Conservation (phyloP, 2,888 invertebrate genomes). For the Lagria hirta region DNA sequence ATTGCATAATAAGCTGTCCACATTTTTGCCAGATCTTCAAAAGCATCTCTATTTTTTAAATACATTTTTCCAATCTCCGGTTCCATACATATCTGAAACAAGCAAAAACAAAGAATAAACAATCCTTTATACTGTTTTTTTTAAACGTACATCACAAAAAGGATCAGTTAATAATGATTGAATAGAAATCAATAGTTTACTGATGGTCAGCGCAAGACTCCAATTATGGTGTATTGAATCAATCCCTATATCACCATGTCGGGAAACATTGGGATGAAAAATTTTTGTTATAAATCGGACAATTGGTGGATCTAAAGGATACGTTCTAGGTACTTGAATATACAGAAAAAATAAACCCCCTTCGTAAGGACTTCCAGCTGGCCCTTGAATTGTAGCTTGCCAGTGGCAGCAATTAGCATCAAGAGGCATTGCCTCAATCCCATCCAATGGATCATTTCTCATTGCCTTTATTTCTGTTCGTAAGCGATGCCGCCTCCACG, state of each 20-base stretch:
- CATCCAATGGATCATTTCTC: conserved; percentile 79
- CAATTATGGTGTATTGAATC: conserved; percentile 96
- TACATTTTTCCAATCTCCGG: conserved; percentile 80
- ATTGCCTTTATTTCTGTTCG: conserved; percentile 73
- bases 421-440: conserved; percentile 79
- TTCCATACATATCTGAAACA: conserved; percentile 80
- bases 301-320: conserved; percentile 89
- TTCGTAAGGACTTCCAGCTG: conserved; percentile 90
- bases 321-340: conserved; percentile 83
- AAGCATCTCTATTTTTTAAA: conserved; percentile 67
- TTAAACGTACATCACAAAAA: conserved; percentile 73
- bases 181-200: conserved; percentile 84
- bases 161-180: conserved; percentile 89
- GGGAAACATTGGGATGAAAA: conserved; percentile 91
- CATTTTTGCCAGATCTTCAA: conserved; percentile 76
- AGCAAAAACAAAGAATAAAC: conserved; percentile 4
- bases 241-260: conserved; percentile 94
- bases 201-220: conserved; percentile 90
- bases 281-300: conserved; percentile 92
- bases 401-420: conserved; percentile 84
- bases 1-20: conserved; percentile 92
- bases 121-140: too few species aligned
- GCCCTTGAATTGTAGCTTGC: conserved; percentile 92
- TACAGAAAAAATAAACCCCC: conserved; percentile 91
- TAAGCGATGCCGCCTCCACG: conserved; percentile 80